phyloP scores from a whole-genome alignment of 2,888 invertebrate genomes.

The Agrotis exclamationis region DNA sequence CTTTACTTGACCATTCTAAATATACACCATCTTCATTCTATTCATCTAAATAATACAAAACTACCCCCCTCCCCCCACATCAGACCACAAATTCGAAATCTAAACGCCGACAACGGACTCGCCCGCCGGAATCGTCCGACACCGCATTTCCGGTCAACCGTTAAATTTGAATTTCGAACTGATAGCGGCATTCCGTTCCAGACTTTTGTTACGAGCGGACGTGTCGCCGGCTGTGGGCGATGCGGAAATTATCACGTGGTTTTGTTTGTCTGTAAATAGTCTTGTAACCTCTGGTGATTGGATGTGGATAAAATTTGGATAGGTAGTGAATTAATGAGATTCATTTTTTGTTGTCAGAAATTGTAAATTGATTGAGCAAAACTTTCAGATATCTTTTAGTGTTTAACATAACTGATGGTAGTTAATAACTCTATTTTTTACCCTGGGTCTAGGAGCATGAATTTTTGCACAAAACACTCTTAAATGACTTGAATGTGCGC shows the following conservation, averaged over 20 bases:
- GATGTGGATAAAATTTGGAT: neutral
- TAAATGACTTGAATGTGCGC: too few relatives aligned
- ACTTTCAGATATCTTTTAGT: too few relatives aligned
- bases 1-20: constrained; percentile 8
- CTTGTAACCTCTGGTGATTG: constrained; percentile 34
- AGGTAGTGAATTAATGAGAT: neutral
- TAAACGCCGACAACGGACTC: constrained; percentile 70
- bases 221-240: constrained; percentile 68
- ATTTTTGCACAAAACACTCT: too few relatives aligned
- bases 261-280: constrained; percentile 42
- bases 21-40: constrained; percentile 4
- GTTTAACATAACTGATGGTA: too few relatives aligned
- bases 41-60: constrained; percentile 18
- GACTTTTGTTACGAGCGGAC: constrained; percentile 81
- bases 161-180: constrained; percentile 89
- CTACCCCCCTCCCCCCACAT: constrained; percentile 21
- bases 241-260: constrained; percentile 77
- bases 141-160: constrained; percentile 87
- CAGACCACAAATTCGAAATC: constrained; percentile 61
- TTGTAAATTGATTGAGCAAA: too few relatives aligned
- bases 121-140: constrained; percentile 79
- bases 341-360: too few relatives aligned
- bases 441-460: too few relatives aligned
- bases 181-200: constrained; percentile 81
- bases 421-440: too few relatives aligned